Conservation (phyloP, 2,797 vertebrate genomes). For the Etheostoma nigrum region DNA sequence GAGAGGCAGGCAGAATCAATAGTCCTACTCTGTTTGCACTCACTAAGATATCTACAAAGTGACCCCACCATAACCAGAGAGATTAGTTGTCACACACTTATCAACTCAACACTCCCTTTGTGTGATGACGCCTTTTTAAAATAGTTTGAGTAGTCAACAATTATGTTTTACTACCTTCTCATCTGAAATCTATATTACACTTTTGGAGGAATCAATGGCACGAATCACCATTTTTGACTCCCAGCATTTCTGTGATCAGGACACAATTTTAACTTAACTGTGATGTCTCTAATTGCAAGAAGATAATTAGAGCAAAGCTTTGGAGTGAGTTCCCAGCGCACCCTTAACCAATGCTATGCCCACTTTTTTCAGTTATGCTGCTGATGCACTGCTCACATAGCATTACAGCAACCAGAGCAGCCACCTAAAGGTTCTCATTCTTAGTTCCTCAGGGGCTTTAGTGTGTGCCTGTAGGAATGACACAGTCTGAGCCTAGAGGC, state of each 20-base stretch:
- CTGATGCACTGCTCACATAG: slow-evolving; percentile 24
- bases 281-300: slow-evolving; percentile 18
- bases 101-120: slow-evolving; percentile 46
- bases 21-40: slow-evolving; percentile 51
- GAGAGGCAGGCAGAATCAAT: slow-evolving; percentile 59
- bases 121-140: slow-evolving; percentile 19
- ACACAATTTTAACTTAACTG: neutral
- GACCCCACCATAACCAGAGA: slow-evolving; percentile 59
- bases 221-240: neutral
- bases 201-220: neutral
- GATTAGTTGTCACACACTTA: slow-evolving; percentile 67
- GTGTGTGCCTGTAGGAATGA: neutral
- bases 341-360: slow-evolving; percentile 23
- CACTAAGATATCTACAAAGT: slow-evolving; percentile 47
- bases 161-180: slow-evolving; percentile 10
- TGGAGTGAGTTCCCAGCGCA: slow-evolving; percentile 21
- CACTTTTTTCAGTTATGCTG: neutral
- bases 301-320: slow-evolving; percentile 16
- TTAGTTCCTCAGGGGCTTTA: slow-evolving; percentile 1
- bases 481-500: neutral
- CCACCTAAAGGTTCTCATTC: slow-evolving; percentile 17
- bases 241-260: neutral
- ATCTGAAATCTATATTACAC: slow-evolving; percentile 24
- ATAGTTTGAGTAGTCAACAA: slow-evolving; percentile 9
- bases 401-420: slow-evolving; percentile 3